A percentile compares a stretch with the other conserved stretches of the same genome.
Conservation (phyloP, 2,888 invertebrate genomes). For the Pristionchus exspectatus region DNA sequence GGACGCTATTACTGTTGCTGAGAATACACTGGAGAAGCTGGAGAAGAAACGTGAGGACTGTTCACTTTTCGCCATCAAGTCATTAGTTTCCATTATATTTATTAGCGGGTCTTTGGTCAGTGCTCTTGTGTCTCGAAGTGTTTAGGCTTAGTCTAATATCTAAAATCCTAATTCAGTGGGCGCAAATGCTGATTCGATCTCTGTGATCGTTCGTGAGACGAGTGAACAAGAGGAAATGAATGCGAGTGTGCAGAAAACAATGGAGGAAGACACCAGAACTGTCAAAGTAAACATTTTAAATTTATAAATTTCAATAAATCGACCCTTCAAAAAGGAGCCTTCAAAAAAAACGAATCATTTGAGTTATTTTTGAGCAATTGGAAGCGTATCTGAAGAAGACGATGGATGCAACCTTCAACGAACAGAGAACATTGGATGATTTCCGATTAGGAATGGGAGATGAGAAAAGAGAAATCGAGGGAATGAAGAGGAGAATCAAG, state of each 20-base stretch:
- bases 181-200: conserved; percentile 14
- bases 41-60: conserved; percentile 51
- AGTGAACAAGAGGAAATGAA: conserved; percentile 37
- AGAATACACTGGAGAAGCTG: conserved; percentile 53
- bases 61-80: too few relatives aligned
- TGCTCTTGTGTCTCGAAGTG: not conserved
- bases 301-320: too few relatives aligned
- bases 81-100: too few relatives aligned
- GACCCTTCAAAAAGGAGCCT: not conserved
- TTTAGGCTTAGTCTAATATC: too few relatives aligned
- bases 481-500: conserved; percentile 48
- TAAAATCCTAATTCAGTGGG: conserved; percentile 35
- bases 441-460: conserved; percentile 52
- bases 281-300: conserved; percentile 1
- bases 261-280: conserved; percentile 36
- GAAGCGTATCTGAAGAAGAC: conserved; percentile 52
- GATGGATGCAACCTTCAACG: conserved; percentile 49
- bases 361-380: conserved; percentile 20
- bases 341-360: not conserved
- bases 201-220: conserved; percentile 29
- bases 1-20: conserved; percentile 47
- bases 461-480: conserved; percentile 45
- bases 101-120: not conserved
- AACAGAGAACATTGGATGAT: conserved; percentile 52
- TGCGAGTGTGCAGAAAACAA: conserved; percentile 44